A percentile compares a stretch with the other conserved stretches of the same genome.
Evolutionary conservation across 2,888 invertebrate species (phyloP).

Genomic region (Linyphia triangularis): DNA sequence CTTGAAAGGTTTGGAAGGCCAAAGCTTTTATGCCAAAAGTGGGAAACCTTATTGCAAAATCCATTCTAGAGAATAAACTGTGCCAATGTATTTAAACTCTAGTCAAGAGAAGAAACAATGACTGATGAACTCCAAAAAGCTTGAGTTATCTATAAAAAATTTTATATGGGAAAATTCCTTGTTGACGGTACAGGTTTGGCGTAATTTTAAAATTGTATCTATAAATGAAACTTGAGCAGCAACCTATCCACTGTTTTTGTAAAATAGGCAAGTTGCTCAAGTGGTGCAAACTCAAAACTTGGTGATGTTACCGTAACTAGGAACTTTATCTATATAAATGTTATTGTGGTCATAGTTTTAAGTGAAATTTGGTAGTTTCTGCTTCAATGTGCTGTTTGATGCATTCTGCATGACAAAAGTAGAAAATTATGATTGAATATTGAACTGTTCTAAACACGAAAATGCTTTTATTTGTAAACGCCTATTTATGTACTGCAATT

Average conservation of each 20-base stretch:
- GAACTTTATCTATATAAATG: not conserved
- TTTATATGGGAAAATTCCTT: not conserved
- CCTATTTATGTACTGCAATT: constrained; percentile 32
- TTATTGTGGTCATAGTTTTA: not conserved
- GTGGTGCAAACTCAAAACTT: not conserved
- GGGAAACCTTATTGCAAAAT: constrained; percentile 99
- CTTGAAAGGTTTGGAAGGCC: constrained; percentile 98
- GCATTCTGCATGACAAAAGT: constrained; percentile 27
- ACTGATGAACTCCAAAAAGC: not conserved
- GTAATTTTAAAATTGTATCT: not conserved
- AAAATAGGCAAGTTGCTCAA: too few relatives aligned
- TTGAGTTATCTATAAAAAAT: not conserved
- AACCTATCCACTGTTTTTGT: not conserved
- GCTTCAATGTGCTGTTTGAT: constrained; percentile 36
- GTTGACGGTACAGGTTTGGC: not conserved
- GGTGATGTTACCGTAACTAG: not conserved
- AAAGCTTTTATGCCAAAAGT: constrained; percentile 99
- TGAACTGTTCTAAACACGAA: constrained; percentile 10
- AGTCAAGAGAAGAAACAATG: constrained; percentile 50
- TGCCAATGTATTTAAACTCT: constrained; percentile 30
- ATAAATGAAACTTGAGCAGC: not conserved
- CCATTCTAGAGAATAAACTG: constrained; percentile 89
- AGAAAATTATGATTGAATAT: constrained; percentile 21
- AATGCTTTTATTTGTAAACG: constrained; percentile 35
- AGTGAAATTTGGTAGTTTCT: constrained; percentile 21